Evolutionary conservation across 2,888 invertebrate species (phyloP), one percentile per base, ranked within the genome.

Genomic region (Dichetophora obliterata): DNA sequence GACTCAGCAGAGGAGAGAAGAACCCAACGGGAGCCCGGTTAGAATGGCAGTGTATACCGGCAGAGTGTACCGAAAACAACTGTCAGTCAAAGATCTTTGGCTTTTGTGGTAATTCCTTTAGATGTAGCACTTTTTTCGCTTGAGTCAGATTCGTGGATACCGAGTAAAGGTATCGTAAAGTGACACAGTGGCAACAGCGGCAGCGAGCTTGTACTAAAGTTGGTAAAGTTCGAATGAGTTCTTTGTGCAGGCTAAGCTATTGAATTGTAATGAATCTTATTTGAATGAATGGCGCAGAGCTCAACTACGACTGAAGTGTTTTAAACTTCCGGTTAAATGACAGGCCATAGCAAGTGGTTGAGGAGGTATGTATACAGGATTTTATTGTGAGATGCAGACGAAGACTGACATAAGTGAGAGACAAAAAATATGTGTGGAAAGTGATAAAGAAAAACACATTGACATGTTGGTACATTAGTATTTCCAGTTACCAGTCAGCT

Each of bases 221-320:
- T 27, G 24, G 52, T 52, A 37, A 59, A 71, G 57, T 57, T 71
- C 59, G 59, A 71, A 59, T n/a, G 37, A 71, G 68, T 68, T 68
- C 57, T 75, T 75, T 76, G 24, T n/a, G 34, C 57, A 68, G 75
- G 63, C 79, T 72, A n/a, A 81, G 79, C 80, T 80, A 82, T 82
- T 82, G 82, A 82, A 82, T 82, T 82, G 80, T 82, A 83, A 82
- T 82, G 81, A 81, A 82, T 81, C 80, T 80, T 82, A 82, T 81
- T 81, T 81, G 61, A 61, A 27, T 61, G 61, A 61, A 22, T 61
- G 61, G 61, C n/a, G 22, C 22, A 54, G 6, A 54, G 22, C 54
- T 54, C 54, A 19, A 54, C 54, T 54, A 19, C 22, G 19, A 54
- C n/a, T 54, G 16, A 22, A 54, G 54, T 54, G 54, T 54, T 54